phyloP scores from a whole-genome alignment of 2,888 invertebrate genomes.

The Pardosa pseudoannulata region DNA sequence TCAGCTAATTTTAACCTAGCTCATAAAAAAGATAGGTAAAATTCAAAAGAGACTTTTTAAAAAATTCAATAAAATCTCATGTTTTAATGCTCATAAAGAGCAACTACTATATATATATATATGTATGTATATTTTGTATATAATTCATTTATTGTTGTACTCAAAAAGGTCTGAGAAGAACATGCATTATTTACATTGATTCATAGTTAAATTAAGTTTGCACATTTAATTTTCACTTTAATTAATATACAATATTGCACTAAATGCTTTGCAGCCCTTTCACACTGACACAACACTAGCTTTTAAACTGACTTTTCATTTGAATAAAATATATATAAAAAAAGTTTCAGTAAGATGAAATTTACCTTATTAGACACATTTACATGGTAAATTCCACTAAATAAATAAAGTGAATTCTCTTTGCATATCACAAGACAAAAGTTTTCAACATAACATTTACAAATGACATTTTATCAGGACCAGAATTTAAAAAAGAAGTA shows the following conservation, averaged over 20 bases:
- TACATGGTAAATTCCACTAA: too few species aligned
- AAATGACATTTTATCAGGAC: too few species aligned
- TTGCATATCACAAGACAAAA: too few species aligned
- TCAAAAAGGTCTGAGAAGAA: not conserved
- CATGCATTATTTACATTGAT: slow-evolving; percentile 20
- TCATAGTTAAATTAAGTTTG: not conserved
- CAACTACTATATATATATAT: not conserved
- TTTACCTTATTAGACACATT: not conserved
- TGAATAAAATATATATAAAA: not conserved
- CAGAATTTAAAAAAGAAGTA: too few species aligned
- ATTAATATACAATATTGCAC: slow-evolving; percentile 59
- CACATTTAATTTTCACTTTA: slow-evolving; percentile 2
- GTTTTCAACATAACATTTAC: too few species aligned
- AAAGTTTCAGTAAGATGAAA: not conserved
- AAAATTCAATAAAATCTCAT: not conserved
- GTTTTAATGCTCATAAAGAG: not conserved
- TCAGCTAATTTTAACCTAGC: not conserved
- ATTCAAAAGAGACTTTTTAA: not conserved
- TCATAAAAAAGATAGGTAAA: not conserved
- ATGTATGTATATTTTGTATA: not conserved
- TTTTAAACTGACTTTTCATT: not conserved
- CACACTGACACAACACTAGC: slow-evolving; percentile 43
- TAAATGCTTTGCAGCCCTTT: slow-evolving; percentile 54
- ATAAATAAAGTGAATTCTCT: too few species aligned
- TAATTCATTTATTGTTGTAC: not conserved